Base-by-base conservation (phyloP, 1,140 invertebrate genomes). In the Anadara kagoshimensis region DNA sequence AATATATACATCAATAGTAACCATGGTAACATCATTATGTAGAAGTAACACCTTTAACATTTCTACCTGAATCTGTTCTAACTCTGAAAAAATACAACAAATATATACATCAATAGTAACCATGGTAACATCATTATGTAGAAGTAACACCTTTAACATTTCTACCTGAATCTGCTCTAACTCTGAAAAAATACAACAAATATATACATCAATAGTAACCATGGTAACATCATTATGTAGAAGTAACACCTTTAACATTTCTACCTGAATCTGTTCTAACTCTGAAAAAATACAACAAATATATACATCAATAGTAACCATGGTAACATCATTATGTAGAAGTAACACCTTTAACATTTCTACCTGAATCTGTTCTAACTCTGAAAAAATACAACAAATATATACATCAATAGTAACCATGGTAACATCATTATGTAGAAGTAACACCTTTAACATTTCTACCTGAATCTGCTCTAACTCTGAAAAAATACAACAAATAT, bases 301-400 rank as follows among this genome's bases (percentile, higher is more conserved):
- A n/a, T n/a, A n/a, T n/a, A n/a, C n/a, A n/a, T n/a, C n/a, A n/a
- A n/a, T n/a, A n/a, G n/a, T n/a, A 75, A 86, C 83, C 65, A 84
- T 81, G n/a, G 69, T 61, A 0, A 92, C 92, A 86, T 95, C 94
- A 0, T 88, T 89, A 81, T 94, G 94, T 56, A 92, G 91, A 70
- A 95, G 81, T 2, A 95, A 87, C 29, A 92, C 92, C 49, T 93
- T 90, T 0, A 95, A 81, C 12, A 95, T 91, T 69, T 93, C 91
- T 56, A 94, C 91, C 90, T 96, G 92, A 5, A 93, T 86, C 5
- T 86, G 82, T 88, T 94, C 91, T n/a, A 92, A 73, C 58, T 84
- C 85, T 87, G 68, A 41, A 82, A 80, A 62, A 44, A 61, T n/a
- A n/a, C n/a, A n/a, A n/a, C n/a, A n/a, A n/a, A n/a, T n/a, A n/a